phyloP scores from a whole-genome alignment of 2,113 vertebrate genomes.

The Oplegnathus fasciatus region DNA sequence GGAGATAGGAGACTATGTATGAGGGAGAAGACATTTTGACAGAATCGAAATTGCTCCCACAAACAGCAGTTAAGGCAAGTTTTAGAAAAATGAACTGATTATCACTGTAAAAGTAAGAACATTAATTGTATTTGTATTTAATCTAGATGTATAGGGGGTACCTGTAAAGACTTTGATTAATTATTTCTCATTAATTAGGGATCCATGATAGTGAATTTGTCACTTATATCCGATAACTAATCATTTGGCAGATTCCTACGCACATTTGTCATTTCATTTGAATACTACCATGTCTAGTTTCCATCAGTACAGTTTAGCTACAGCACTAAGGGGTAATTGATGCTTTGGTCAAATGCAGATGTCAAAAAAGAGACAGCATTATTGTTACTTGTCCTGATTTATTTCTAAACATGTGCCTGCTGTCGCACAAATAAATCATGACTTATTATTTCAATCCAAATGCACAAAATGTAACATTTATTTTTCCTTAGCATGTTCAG shows the following conservation, averaged over 20 bases:
- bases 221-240: neutral
- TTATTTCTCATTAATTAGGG: constrained; percentile 13
- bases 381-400: neutral
- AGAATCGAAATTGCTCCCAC: constrained; percentile 26
- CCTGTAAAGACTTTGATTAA: neutral
- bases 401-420: neutral
- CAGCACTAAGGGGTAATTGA: neutral
- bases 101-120: constrained; percentile 4
- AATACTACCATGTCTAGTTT: neutral
- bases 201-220: neutral
- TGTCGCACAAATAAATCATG: neutral
- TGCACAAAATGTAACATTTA: neutral
- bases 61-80: constrained; percentile 32
- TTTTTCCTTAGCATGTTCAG: neutral
- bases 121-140: neutral
- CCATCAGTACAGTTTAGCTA: neutral
- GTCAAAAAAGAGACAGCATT: neutral
- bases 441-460: neutral
- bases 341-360: constrained; percentile 5
- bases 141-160: neutral
- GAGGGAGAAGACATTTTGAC: constrained; percentile 53
- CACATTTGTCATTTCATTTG: neutral
- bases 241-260: neutral
- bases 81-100: constrained; percentile 24
- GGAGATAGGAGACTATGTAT: constrained; percentile 54